A percentile compares a stretch with the other conserved stretches of the same genome.
Evolutionary conservation across 2,888 invertebrate genomes (phyloP).

Genomic region (Drosophila buzzatii): DNA sequence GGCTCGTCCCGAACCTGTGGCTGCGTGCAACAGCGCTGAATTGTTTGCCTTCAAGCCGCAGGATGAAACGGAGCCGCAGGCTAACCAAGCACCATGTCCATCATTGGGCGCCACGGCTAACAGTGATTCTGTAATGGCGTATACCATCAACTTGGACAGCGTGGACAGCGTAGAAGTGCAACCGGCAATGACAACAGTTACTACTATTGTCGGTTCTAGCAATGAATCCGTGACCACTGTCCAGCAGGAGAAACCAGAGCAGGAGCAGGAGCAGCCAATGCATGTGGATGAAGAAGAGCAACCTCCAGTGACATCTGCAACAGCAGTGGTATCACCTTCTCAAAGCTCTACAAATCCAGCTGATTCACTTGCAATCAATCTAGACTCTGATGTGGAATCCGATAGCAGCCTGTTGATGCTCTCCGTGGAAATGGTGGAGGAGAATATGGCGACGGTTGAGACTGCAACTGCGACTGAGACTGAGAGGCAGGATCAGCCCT

Average conservation of each 20-base stretch:
- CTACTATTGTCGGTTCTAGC: slow-evolving; percentile 17
- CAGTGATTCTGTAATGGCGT: slow-evolving; percentile 55
- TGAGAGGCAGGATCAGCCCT: background rate
- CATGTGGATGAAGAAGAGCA: background rate
- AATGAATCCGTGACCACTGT: slow-evolving; percentile 44
- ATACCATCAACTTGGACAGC: slow-evolving; percentile 61
- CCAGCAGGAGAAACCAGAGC: background rate
- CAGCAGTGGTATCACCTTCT: background rate
- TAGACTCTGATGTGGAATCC: background rate
- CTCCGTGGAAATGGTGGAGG: background rate
- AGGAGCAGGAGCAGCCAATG: background rate
- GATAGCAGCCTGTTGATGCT: background rate
- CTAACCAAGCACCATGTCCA: slow-evolving; percentile 5
- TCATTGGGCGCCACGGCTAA: slow-evolving; percentile 62
- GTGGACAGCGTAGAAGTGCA: slow-evolving; percentile 17
- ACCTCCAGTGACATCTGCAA: background rate
- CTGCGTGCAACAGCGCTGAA: slow-evolving; percentile 58
- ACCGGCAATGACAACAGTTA: background rate
- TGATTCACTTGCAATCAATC: background rate
- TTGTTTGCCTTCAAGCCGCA: slow-evolving; percentile 58
- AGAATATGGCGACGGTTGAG: background rate
- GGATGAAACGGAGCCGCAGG: slow-evolving; percentile 1
- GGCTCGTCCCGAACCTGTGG: slow-evolving; percentile 37
- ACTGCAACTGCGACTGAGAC: background rate
- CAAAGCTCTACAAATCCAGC: background rate